Evolutionary conservation across 2,113 vertebrate genomes (phyloP), one percentile per base, ranked within the genome.

Genomic region (Scalopus aquaticus): DNA sequence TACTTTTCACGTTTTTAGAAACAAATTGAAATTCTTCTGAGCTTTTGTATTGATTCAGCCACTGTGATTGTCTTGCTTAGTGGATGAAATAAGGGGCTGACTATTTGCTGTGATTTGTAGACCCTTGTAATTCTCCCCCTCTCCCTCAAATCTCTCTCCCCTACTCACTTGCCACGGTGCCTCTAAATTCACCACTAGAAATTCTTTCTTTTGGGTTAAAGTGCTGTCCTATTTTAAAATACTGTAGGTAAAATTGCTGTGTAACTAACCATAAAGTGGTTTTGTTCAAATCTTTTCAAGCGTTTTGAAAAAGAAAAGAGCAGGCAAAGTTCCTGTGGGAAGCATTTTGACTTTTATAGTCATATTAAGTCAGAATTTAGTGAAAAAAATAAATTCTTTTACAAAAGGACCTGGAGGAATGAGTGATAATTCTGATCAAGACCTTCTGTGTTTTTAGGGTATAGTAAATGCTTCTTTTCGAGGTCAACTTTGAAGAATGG

Each of bases 191-290:
- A 80, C 44, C 11, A 30, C 73, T 81, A 78, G 30, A 72, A 62
- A 92, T 79, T 49, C 9, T 35, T 79, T 83, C 4, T 26, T 89
- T 62, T 83, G 54, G 16, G 17, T 86, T 92, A 60, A 87, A 92
- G 44, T 44, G 20, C 35, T 65, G 15, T 77, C 62, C 15, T 94
- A 69, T 81, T 94, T 96, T 67, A 60, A 96, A 96, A 81, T 32
- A 49, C 51, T 92, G 9, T 65, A 81, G 35, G 51, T 62, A 64
- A 90, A 86, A 90, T 49, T 49, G 54, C 70, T 79, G 30, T 35
- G 1, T 60, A 88, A 88, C 64, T 93, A 39, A 94, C 72, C 22
- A 44, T 73, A 72, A 84, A 83, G 84, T 62, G 35, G 8, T 80
- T 92, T 89, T 79, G 65, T 88, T 96, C 32, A 84, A 84, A 91